Conservation (phyloP, 2,113 vertebrate genomes). For the Cyprinodon brontotheroides region DNA sequence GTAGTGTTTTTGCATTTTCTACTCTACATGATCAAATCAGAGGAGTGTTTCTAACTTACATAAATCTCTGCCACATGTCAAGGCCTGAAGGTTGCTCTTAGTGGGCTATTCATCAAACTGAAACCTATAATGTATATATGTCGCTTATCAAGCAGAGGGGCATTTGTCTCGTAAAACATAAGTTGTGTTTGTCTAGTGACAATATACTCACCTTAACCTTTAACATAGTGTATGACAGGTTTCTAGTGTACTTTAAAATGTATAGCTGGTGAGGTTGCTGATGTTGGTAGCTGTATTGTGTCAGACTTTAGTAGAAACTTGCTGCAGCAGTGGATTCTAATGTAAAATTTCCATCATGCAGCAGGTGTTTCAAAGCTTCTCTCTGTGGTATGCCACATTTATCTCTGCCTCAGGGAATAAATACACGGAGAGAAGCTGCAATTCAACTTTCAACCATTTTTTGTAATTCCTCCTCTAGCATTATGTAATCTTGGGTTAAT, state of each 20-base stretch:
- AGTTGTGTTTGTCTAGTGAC: conserved; percentile 13
- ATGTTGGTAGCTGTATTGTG: conserved; percentile 1
- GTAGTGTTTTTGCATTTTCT: background rate
- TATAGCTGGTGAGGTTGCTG: conserved; percentile 5
- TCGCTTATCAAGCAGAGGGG: conserved; percentile 27
- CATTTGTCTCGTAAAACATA: conserved; percentile 35
- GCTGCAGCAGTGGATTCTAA: conserved; percentile 13
- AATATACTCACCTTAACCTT: conserved; percentile 15
- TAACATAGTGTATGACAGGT: conserved; percentile 11
- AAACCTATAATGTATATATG: conserved; percentile 35
- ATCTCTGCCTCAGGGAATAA: conserved; percentile 14
- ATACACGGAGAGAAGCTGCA: conserved; percentile 7
- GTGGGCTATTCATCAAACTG: conserved; percentile 33
- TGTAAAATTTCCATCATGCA: conserved; percentile 36
- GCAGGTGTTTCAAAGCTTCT: conserved; percentile 28
- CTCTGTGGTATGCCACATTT: conserved; percentile 3
- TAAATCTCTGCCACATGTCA: conserved; percentile 41
- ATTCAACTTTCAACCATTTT: conserved; percentile 3
- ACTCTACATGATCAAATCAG: background rate
- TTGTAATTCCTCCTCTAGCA: background rate
- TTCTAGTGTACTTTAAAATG: conserved; percentile 13
- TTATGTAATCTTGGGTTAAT: background rate
- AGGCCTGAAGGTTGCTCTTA: conserved; percentile 39
- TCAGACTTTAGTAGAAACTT: conserved; percentile 18
- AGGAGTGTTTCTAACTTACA: conserved; percentile 2